Conservation (phyloP, 2,888 invertebrate genomes). For the Synergus umbraculus region DNA sequence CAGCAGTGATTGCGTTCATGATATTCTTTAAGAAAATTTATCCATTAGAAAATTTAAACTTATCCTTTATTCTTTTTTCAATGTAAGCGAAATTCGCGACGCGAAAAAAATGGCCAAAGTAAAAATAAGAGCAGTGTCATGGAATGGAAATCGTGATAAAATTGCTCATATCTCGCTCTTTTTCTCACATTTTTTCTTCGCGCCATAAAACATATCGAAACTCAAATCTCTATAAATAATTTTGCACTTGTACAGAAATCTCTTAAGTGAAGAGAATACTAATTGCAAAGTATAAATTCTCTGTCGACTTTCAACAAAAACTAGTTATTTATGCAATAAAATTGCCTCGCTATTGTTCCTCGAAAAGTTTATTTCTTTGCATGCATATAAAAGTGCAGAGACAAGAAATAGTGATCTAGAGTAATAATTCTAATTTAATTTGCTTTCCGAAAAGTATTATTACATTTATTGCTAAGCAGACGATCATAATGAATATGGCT, state of each 20-base stretch:
- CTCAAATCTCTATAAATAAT: slow-evolving; percentile 16
- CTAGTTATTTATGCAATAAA: slow-evolving; percentile 6
- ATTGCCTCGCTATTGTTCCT: slow-evolving; percentile 21
- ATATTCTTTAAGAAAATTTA: background rate
- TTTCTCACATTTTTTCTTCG: slow-evolving; percentile 3
- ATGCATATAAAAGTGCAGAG: slow-evolving; percentile 23
- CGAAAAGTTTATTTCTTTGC: slow-evolving; percentile 19
- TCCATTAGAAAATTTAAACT: background rate
- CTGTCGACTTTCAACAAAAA: slow-evolving; percentile 18
- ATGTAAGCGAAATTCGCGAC: background rate
- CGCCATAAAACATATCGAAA: slow-evolving; percentile 17
- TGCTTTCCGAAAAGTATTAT: background rate
- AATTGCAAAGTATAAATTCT: slow-evolving; percentile 5
- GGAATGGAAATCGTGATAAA: slow-evolving; percentile 34
- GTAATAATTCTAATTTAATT: background rate
- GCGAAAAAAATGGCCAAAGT: slow-evolving; percentile 7
- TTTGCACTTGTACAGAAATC: background rate
- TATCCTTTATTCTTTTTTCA: slow-evolving; percentile 11
- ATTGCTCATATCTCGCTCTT: slow-evolving; percentile 10
- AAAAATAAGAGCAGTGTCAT: slow-evolving; percentile 26
- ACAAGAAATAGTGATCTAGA: background rate
- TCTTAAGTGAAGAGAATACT: background rate
- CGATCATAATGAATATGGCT: slow-evolving; percentile 22
- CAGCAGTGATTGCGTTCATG: slow-evolving; percentile 6
- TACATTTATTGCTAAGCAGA: slow-evolving; percentile 10